Evolutionary conservation across 2,888 invertebrate species (phyloP).

Genomic region (Cantharis lateralis): DNA sequence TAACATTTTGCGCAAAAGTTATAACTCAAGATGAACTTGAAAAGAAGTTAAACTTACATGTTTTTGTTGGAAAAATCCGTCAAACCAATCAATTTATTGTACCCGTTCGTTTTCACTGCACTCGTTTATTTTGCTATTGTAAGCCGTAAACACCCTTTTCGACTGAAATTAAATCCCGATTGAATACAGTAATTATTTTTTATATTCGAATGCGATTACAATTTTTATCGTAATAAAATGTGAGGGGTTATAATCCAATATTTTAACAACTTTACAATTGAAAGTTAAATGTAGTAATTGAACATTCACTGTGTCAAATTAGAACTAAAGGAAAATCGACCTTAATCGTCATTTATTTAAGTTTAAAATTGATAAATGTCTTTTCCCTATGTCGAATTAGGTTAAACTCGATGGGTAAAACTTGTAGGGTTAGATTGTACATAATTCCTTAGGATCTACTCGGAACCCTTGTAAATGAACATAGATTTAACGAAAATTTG

Average conservation of each 20-base stretch:
- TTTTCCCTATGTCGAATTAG: slow-evolving; percentile 36
- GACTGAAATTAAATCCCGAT: not conserved
- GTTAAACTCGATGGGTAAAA: slow-evolving; percentile 39
- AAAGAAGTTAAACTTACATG: not conserved
- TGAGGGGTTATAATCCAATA: slow-evolving; percentile 43
- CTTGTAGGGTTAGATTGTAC: slow-evolving; percentile 32
- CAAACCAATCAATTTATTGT: not conserved
- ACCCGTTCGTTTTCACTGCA: not conserved
- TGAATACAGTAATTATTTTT: not conserved
- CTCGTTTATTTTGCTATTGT: not conserved
- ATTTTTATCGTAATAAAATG: slow-evolving; percentile 4
- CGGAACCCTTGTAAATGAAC: slow-evolving; percentile 39
- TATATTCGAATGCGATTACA: not conserved
- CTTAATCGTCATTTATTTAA: slow-evolving; percentile 32
- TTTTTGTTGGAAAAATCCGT: not conserved
- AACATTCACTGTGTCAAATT: slow-evolving; percentile 39
- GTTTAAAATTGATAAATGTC: slow-evolving; percentile 43
- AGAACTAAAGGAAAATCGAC: slow-evolving; percentile 31
- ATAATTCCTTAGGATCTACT: slow-evolving; percentile 38
- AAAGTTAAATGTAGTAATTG: slow-evolving; percentile 47
- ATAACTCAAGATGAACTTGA: slow-evolving; percentile 25
- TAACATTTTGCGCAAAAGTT: slow-evolving; percentile 30
- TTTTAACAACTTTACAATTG: slow-evolving; percentile 46
- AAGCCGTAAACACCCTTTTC: not conserved
- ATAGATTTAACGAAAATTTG: slow-evolving; percentile 35